phyloP scores from a whole-genome alignment of 1,140 invertebrate genomes.

The Rhynchophorus ferrugineus region DNA sequence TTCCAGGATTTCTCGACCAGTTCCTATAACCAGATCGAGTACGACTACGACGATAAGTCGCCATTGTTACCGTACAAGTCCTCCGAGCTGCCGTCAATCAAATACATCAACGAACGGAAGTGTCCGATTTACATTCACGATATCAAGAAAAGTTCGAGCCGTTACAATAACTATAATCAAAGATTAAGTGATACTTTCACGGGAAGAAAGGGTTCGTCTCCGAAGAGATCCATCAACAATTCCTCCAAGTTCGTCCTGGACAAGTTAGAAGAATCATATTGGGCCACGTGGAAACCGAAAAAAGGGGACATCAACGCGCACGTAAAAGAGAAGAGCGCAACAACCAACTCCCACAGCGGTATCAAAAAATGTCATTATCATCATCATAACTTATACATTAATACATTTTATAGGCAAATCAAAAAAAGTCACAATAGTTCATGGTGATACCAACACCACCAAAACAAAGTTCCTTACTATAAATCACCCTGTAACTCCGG shows the following conservation, averaged over 20 bases:
- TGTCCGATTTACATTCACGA: conserved; percentile 27
- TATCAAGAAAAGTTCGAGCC: conserved; percentile 13
- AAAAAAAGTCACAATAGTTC: no score
- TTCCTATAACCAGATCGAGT: no score
- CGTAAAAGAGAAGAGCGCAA: no score
- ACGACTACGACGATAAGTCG: no score
- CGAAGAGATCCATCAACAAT: conserved; percentile 1
- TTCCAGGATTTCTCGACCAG: no score
- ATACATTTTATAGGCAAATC: no score
- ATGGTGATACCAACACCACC: no score
- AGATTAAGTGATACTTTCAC: conserved; percentile 3
- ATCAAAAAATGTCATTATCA: neutral
- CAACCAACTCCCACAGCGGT: neutral
- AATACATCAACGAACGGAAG: conserved; percentile 19
- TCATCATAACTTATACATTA: no score
- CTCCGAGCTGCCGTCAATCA: neutral
- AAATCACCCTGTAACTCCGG: no score
- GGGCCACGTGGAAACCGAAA: conserved; percentile 37
- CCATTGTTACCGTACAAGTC: no score
- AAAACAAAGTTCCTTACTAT: no score
- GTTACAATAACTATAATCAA: conserved; percentile 15
- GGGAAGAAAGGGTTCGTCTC: conserved; percentile 3
- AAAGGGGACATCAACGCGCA: conserved; percentile 9
- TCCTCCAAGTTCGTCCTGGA: conserved; percentile 19
- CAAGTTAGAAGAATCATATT: conserved; percentile 36